Evolutionary conservation across 2,113 vertebrate species (phyloP).

Genomic region (Gallinago jamesoni): DNA sequence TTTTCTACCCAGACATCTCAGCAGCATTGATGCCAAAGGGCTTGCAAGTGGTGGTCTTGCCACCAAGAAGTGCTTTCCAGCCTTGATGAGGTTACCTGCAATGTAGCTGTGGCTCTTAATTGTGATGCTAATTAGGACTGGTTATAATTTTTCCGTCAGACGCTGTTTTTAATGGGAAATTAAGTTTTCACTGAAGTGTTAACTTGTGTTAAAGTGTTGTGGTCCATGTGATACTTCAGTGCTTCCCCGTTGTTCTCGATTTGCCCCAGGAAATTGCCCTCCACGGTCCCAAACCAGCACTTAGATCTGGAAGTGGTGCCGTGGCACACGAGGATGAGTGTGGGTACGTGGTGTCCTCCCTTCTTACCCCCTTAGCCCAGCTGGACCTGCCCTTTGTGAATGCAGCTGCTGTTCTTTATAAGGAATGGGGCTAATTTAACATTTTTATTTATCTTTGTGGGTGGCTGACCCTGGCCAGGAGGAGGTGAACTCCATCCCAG

Average conservation of each 20-base stretch:
- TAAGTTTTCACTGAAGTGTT: background rate
- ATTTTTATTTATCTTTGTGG: background rate
- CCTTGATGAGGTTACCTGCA: background rate
- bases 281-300: background rate
- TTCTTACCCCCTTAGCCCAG: background rate
- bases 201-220: background rate
- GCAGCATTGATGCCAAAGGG: background rate
- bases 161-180: background rate
- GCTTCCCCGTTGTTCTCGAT: background rate
- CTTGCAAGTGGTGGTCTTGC: background rate
- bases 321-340: background rate
- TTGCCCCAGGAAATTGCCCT: background rate
- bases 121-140: background rate
- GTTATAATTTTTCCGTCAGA: background rate
- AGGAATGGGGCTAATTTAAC: background rate
- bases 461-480: background rate
- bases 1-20: accelerated
- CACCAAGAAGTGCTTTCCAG: background rate
- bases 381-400: background rate
- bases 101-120: background rate
- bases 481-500: background rate
- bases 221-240: background rate
- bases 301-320: background rate
- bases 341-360: background rate
- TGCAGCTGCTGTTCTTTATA: background rate